Evolutionary conservation across 2,113 vertebrate genomes (phyloP).

Genomic region (Ciconia maguari): DNA sequence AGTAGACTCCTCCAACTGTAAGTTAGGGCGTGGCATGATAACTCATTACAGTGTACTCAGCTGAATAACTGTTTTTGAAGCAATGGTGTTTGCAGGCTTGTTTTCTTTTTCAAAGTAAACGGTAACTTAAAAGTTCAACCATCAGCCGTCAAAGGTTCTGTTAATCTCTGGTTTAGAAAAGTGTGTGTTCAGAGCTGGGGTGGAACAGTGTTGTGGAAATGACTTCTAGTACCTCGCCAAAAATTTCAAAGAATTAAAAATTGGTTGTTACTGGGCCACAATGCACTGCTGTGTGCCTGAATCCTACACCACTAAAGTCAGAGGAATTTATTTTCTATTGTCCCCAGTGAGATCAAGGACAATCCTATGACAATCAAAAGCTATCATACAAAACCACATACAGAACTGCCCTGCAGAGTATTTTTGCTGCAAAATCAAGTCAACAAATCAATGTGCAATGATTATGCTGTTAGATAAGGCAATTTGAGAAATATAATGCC

Average conservation of each 20-base stretch:
- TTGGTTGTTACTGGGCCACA: rapidly evolving
- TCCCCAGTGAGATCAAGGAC: not conserved
- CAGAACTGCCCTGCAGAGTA: not conserved
- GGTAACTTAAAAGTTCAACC: not conserved
- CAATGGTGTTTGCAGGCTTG: rapidly evolving
- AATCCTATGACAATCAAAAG: not conserved
- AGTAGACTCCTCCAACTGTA: not conserved
- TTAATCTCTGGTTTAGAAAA: not conserved
- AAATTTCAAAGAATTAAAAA: not conserved
- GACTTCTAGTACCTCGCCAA: not conserved
- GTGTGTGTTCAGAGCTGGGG: not conserved
- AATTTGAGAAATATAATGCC: not conserved
- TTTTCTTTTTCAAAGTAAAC: not conserved
- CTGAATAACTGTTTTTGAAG: not conserved
- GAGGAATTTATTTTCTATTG: not conserved
- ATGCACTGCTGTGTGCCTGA: not conserved
- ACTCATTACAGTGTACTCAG: not conserved
- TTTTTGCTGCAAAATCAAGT: not conserved
- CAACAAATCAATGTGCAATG: not conserved
- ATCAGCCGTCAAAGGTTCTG: not conserved
- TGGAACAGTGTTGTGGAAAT: not conserved
- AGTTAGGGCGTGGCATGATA: not conserved
- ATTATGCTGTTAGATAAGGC: not conserved
- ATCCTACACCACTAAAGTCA: not conserved
- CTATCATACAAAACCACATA: not conserved